These are phyloP conservation scores for Mongoloraphidia duomilia DNA, from an alignment of 2,888 invertebrate species.

Conservation along the genomic window DNA sequence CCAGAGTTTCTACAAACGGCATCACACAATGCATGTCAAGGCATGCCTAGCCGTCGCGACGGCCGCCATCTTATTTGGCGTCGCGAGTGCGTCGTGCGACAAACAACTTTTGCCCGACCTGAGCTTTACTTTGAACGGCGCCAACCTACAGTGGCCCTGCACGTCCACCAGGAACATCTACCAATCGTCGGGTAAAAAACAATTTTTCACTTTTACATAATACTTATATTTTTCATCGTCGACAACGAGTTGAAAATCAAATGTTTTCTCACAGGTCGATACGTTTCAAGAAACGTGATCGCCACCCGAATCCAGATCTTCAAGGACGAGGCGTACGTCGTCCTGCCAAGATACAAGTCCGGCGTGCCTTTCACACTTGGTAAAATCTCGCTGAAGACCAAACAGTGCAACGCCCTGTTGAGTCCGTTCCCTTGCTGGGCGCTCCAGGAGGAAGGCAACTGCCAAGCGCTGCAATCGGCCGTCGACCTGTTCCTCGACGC, in stretches of 20 bases:
- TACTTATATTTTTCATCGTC: too few species aligned
- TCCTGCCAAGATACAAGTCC: constrained; percentile 42
- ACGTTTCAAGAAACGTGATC: constrained; percentile 42
- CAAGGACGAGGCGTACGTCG: constrained; percentile 40
- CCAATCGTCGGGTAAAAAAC: constrained; percentile 25
- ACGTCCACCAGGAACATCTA: constrained; percentile 41
- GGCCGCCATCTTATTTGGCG: constrained; percentile 6
- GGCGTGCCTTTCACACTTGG: constrained; percentile 47
- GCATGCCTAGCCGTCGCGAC: constrained; percentile 10
- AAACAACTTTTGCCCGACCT: constrained; percentile 21
- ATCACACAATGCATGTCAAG: too few species aligned
- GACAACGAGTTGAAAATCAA: too few species aligned
- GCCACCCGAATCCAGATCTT: constrained; percentile 44
- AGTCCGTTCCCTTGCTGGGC: constrained; percentile 53
- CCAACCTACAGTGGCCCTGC: constrained; percentile 39
- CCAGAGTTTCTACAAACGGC: too few species aligned
- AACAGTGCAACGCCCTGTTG: constrained; percentile 34
- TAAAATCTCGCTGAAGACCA: constrained; percentile 34
- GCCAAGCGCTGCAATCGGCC: constrained; percentile 53
- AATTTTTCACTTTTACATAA: too few species aligned
- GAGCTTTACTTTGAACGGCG: constrained; percentile 28
- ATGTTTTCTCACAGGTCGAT: constrained; percentile 28
- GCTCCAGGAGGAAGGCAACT: constrained; percentile 54
- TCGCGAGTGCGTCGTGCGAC: constrained; percentile 13
- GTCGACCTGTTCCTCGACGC: constrained; percentile 48